A percentile compares a stretch with the other conserved stretches of the same genome.
These are phyloP conservation scores for Eucidaris tribuloides DNA, from an alignment of 35 echinoderm and acorn worm species.

Conservation along the genomic window DNA sequence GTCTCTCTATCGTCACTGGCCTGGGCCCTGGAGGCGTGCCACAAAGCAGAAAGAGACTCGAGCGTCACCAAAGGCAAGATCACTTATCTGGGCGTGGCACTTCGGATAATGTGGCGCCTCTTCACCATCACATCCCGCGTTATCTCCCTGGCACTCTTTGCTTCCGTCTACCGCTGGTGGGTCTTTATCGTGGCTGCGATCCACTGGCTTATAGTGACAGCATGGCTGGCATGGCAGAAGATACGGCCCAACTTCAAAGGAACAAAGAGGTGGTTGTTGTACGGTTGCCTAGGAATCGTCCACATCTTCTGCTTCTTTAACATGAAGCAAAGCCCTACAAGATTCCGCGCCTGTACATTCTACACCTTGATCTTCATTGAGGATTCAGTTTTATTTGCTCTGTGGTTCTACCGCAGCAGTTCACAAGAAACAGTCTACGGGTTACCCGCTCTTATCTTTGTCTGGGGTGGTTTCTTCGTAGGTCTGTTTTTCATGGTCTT, in stretches of 20 bases:
- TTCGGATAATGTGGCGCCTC: constrained; percentile 77
- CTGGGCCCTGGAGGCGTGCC: constrained; percentile 88
- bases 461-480: constrained; percentile 87
- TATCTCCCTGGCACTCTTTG: constrained; percentile 78
- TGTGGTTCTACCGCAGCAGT: constrained; percentile 72
- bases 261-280: constrained; percentile 73
- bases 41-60: constrained; percentile 89
- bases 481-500: constrained; percentile 74
- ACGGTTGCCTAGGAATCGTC: constrained; percentile 79
- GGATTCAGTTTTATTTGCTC: constrained; percentile 69
- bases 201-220: constrained; percentile 83
- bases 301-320: constrained; percentile 99
- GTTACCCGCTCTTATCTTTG: constrained; percentile 66
- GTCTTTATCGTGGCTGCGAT: constrained; percentile 62
- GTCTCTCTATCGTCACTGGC: constrained; percentile 69
- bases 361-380: constrained; percentile 79
- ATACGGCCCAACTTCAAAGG: constrained; percentile 80
- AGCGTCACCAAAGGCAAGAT: constrained; percentile 71
- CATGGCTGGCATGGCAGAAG: constrained; percentile 73
- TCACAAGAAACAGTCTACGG: constrained; percentile 45
- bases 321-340: constrained; percentile 82
- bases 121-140: constrained; percentile 92
- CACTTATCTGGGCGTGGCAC: constrained; percentile 48
- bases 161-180: constrained; percentile 68
- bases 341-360: constrained; percentile 56